Evolutionary conservation across 2,888 invertebrate species (phyloP), one percentile per base, ranked within the genome.

Genomic region (Platycheirus albimanus): DNA sequence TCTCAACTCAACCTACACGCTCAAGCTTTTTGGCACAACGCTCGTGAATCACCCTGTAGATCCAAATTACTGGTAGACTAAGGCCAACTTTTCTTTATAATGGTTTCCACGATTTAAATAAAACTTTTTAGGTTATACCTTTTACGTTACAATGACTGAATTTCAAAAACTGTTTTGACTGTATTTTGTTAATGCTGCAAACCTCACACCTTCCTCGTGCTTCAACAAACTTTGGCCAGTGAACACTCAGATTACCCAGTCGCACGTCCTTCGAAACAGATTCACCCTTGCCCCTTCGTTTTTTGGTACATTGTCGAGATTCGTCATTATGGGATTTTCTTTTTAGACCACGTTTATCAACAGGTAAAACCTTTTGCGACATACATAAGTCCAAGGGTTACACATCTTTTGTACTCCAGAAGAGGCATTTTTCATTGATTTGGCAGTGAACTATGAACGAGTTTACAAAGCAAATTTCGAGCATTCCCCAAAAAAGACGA

Each of bases 181-280:
- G 6, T 3, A 41, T 43, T 43, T 8, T 17, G 8, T 17, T 17
- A 6, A 24, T 15, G 2, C 15, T 47, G 24, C 24, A 24, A 24
- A 24, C 24, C 6, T 24, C 24, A 24, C 24, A 24, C 24, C 24
- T 24, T 24, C 36, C 8, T 8, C 36, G 36, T 36, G 36, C 2
- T 54, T 43, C 30, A 54, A 45, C 20, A 58, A 38, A 70, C 58
- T 70, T 45, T 19, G 56, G 41, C 49, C 58, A 69, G 30, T 69
- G 56, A 33, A 56, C 47, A 36, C 54, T 45, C 5, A 56, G 33
- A 56, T 69, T 47, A 38, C 24, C 49, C 8, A 70, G 58, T 38
- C 49, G 47, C 20, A 70, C 49, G 15, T 58, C 70, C 20, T 58
- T 49, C 5, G 49, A n/a, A 20, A 56, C 17, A 8, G 69, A 69